A percentile compares a stretch with the other conserved stretches of the same genome.
Conservation (phyloP, 2,888 invertebrate genomes). For the Malacosoma neustria region DNA sequence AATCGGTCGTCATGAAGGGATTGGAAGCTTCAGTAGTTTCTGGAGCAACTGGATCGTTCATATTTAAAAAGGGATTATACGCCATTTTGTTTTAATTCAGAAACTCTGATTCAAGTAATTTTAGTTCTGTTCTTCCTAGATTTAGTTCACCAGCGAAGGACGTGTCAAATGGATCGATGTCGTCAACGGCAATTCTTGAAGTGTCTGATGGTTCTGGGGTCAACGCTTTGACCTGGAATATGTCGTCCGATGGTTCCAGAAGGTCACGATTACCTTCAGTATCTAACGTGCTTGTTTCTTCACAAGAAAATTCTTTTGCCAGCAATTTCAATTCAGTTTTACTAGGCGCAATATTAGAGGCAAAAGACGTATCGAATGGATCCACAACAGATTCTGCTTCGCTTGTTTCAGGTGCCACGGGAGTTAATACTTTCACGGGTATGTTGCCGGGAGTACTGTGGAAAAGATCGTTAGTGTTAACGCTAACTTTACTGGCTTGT, state of each 20-base stretch:
- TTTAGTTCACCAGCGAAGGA: constrained; percentile 83
- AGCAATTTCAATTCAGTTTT: constrained; percentile 85
- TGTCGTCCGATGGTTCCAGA: constrained; percentile 67
- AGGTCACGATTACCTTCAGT: constrained; percentile 54
- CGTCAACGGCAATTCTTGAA: constrained; percentile 35
- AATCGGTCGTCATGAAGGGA: constrained; percentile 79
- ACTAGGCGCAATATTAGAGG: constrained; percentile 81
- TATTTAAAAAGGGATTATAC: constrained; percentile 85
- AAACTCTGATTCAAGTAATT: constrained; percentile 85
- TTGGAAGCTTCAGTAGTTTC: constrained; percentile 74
- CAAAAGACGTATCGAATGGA: constrained; percentile 93
- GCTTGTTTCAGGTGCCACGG: constrained; percentile 43
- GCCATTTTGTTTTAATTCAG: constrained; percentile 74
- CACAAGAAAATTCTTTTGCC: constrained; percentile 82
- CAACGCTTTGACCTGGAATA: constrained; percentile 80
- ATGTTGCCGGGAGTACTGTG: constrained; percentile 41
- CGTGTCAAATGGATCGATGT: constrained; percentile 89
- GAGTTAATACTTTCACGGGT: constrained; percentile 79
- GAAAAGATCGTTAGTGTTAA: constrained; percentile 48
- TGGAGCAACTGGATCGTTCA: constrained; percentile 76
- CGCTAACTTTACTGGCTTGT: constrained; percentile 28
- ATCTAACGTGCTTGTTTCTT: constrained; percentile 33
- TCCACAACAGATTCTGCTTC: constrained; percentile 66
- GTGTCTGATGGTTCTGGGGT: constrained; percentile 76
- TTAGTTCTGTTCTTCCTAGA: constrained; percentile 85